Conservation (phyloP, 2,113 vertebrate species). For the Dromas ardeola region DNA sequence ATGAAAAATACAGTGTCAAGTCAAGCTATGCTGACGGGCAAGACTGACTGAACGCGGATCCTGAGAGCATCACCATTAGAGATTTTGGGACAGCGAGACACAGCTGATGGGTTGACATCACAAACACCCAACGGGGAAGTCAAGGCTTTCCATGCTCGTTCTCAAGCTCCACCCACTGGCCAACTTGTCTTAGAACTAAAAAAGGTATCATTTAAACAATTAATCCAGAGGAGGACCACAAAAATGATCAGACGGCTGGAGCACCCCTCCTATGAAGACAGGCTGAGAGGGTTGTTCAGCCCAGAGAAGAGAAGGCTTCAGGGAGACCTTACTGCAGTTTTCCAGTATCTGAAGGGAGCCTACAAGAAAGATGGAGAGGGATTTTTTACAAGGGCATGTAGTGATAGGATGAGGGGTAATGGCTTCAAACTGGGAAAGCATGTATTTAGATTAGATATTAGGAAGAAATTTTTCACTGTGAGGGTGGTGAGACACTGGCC, state of each 20-base stretch:
- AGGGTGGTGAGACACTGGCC: background rate
- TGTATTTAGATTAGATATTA: background rate
- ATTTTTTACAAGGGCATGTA: background rate
- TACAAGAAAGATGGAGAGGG: background rate
- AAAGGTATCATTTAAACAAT: background rate
- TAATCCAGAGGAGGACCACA: background rate
- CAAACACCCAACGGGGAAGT: background rate
- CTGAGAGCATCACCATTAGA: background rate
- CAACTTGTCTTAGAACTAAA: background rate
- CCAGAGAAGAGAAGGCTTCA: background rate
- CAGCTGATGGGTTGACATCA: background rate
- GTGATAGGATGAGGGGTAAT: background rate
- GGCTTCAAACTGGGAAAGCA: background rate
- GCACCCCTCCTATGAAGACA: background rate
- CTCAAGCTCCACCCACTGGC: background rate
- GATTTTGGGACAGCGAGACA: background rate
- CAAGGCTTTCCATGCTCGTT: background rate
- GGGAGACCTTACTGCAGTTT: background rate
- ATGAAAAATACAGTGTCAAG: background rate
- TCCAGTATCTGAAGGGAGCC: background rate
- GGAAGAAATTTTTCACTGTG: background rate
- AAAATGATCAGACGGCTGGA: background rate
- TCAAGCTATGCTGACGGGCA: fast-evolving
- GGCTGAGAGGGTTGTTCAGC: background rate
- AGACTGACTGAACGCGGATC: background rate